Conservation (phyloP, 1,140 invertebrate species). For the Planococcus citri region DNA sequence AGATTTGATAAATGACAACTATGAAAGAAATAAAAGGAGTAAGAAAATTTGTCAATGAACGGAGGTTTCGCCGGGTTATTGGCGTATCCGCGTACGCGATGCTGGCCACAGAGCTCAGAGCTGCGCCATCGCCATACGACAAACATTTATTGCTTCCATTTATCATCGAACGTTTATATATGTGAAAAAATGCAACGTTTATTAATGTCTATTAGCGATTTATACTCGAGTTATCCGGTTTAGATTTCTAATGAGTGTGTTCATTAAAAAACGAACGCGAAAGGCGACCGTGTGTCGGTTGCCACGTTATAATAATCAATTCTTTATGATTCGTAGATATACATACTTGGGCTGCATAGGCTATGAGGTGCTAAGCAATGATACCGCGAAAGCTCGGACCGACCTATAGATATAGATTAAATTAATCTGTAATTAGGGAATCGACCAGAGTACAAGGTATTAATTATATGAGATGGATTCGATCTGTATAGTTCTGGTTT, state of each 20-base stretch:
- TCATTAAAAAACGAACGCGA: neutral
- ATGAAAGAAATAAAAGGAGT: constrained; percentile 7
- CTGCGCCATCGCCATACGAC: neutral
- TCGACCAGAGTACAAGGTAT: neutral
- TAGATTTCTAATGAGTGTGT: constrained; percentile 8
- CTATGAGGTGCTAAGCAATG: too few species aligned
- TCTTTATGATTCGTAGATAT: too few species aligned
- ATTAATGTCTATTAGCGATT: constrained; percentile 2
- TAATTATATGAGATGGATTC: neutral
- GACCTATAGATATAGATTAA: too few species aligned
- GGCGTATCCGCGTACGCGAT: neutral
- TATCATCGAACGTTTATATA: neutral
- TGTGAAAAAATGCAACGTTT: neutral
- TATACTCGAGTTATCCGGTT: neutral
- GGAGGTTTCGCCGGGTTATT: too few species aligned
- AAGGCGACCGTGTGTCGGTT: too few species aligned
- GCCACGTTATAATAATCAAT: too few species aligned
- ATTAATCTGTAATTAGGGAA: neutral
- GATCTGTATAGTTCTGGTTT: neutral
- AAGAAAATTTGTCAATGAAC: constrained; percentile 4
- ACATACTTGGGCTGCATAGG: too few species aligned
- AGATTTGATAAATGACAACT: neutral
- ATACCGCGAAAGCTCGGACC: too few species aligned
- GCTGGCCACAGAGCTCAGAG: neutral
- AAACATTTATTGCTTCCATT: constrained; percentile 8